Evolutionary conservation across 2,888 invertebrate genomes (phyloP), one percentile per base, ranked within the genome.

Genomic region (Brachypalpus laphriformis): DNA sequence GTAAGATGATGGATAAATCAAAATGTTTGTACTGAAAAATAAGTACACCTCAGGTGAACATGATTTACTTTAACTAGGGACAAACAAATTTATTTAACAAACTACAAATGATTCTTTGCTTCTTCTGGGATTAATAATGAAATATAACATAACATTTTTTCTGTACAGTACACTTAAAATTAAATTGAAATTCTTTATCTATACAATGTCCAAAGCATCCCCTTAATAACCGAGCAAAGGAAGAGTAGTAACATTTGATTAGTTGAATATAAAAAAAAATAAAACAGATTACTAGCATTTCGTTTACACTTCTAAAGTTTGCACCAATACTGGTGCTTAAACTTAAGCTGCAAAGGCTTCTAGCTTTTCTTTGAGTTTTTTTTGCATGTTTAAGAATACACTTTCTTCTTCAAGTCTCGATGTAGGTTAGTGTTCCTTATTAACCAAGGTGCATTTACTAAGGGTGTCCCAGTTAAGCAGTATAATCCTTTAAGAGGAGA

Each of bases 41-140:
- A 66, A 85, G 85, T 85, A 66, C 85, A 76, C 81, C 81, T 85
- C 85, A 49, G 59, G 42, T 83, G 22, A 37, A 68, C 22, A 61
- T 47, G 9, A 78, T 72, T 47, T 65, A n/a, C n/a, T n/a, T n/a
- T n/a, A n/a, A n/a, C n/a, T n/a, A n/a, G n/a, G n/a, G n/a, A 16
- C 59, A 22, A 63, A 25, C 31, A 63, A 20, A 57, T 66, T 65
- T 63, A 1, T 16, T n/a, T n/a, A n/a, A n/a, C n/a, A n/a, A n/a
- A n/a, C n/a, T n/a, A n/a, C n/a, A n/a, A n/a, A n/a, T 49, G 18
- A 11, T 20, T 47, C 16, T 77, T 78, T 65, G 31, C 20, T 66
- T 40, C 71, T 68, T 65, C 40, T 18, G 49, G 31, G 42, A 61
- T 63, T 11, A 25, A 18, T 31, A 49, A 2, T 22, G 18, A 56